Conservation (phyloP, 1,140 invertebrate species). For the Orchestia grillus region DNA sequence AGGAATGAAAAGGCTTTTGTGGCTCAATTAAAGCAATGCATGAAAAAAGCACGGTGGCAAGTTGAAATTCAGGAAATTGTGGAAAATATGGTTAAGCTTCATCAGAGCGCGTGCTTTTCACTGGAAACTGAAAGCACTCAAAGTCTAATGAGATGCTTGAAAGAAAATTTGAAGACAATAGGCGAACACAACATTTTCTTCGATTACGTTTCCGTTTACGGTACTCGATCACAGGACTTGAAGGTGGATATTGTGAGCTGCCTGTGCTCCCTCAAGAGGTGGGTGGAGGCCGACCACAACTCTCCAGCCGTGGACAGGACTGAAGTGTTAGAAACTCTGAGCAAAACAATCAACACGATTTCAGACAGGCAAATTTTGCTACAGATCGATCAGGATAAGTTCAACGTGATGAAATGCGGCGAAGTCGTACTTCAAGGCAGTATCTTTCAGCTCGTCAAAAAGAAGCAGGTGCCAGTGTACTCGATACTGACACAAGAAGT, state of each 20-base stretch:
- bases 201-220: background rate
- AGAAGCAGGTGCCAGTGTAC: background rate
- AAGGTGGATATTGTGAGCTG: background rate
- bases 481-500: background rate
- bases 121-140: background rate
- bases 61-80: background rate
- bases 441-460: background rate
- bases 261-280: background rate
- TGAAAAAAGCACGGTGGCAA: background rate
- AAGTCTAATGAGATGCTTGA: background rate
- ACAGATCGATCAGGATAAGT: background rate
- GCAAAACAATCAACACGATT: background rate
- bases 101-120: background rate
- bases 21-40: background rate
- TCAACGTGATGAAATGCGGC: background rate
- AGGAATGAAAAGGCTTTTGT: background rate
- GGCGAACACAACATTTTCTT: background rate
- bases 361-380: conserved; percentile 26
- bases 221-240: background rate
- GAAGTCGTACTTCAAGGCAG: background rate
- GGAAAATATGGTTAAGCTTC: background rate
- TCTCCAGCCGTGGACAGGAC: background rate
- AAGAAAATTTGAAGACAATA: conserved; percentile 7
- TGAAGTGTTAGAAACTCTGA: background rate
- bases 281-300: background rate